A percentile compares a stretch with the other conserved stretches of the same genome.
Conservation (phyloP, 2,797 vertebrate species). For the Falco novaeseelandiae region DNA sequence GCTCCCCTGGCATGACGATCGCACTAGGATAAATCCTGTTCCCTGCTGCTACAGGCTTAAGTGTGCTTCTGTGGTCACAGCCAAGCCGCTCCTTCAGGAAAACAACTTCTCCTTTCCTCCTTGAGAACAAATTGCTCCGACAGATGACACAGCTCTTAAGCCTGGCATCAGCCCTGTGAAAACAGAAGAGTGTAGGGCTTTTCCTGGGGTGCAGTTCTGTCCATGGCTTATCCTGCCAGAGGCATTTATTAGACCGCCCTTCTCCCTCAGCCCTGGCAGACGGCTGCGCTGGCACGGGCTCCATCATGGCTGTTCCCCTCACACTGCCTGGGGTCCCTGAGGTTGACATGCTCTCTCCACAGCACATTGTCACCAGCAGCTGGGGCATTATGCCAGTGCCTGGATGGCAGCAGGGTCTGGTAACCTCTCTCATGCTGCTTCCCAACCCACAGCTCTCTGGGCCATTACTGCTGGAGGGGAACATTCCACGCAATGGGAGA, state of each 20-base stretch:
- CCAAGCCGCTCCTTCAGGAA: not conserved
- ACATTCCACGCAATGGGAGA: not conserved
- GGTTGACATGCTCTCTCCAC: not conserved
- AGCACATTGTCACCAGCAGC: not conserved
- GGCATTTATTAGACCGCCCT: not conserved
- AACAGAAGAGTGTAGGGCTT: not conserved
- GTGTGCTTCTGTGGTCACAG: not conserved
- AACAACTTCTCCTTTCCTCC: conserved; percentile 1
- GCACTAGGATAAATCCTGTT: not conserved
- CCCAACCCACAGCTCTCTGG: not conserved
- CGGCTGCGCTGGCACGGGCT: not conserved
- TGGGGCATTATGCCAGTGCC: not conserved
- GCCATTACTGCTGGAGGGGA: not conserved
- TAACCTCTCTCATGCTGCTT: not conserved
- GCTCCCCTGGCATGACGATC: not conserved
- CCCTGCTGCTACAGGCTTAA: not conserved
- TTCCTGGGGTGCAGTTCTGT: not conserved
- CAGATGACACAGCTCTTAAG: not conserved
- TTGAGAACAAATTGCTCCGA: conserved; percentile 4
- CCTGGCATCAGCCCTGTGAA: not conserved
- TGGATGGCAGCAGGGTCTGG: not conserved
- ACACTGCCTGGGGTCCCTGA: not conserved
- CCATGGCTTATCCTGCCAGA: not conserved
- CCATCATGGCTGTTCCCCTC: rapidly evolving
- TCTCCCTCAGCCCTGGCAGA: not conserved